A percentile compares a stretch with the other conserved stretches of the same genome.
Conservation (phyloP, 2,797 vertebrate species). For the Brotula barbata region DNA sequence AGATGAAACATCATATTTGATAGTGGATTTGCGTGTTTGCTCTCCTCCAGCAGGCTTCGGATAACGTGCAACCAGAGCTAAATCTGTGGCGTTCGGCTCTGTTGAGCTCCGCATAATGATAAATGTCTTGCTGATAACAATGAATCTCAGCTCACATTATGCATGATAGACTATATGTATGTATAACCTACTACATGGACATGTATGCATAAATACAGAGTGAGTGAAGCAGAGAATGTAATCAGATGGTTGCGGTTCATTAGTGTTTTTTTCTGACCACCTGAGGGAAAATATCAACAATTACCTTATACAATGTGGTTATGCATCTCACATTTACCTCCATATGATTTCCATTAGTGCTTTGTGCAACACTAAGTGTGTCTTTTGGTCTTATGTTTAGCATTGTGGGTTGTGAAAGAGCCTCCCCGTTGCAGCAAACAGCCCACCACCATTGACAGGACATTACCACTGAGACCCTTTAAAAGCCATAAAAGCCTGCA, state of each 20-base stretch:
- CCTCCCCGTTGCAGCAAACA: slow-evolving; percentile 21
- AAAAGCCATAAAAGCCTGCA: slow-evolving; percentile 25
- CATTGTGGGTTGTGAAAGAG: slow-evolving; percentile 37
- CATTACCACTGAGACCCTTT: slow-evolving; percentile 18
- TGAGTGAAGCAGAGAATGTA: too few species aligned
- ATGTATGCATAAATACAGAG: slow-evolving; percentile 8
- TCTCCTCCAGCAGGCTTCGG: slow-evolving; percentile 44
- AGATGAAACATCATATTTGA: slow-evolving; percentile 42
- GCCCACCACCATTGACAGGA: slow-evolving; percentile 19
- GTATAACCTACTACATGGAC: neutral
- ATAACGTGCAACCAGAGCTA: slow-evolving; percentile 19
- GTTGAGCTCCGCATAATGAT: slow-evolving; percentile 2
- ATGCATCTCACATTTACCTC: slow-evolving; percentile 28
- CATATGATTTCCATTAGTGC: slow-evolving; percentile 49
- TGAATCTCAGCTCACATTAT: neutral
- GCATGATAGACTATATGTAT: slow-evolving; percentile 2
- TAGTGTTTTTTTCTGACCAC: slow-evolving; percentile 9
- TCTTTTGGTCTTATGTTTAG: slow-evolving; percentile 20
- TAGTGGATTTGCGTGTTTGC: slow-evolving; percentile 46
- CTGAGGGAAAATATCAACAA: slow-evolving; percentile 33
- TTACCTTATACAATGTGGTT: slow-evolving; percentile 31
- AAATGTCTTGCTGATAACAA: neutral
- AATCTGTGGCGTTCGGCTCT: slow-evolving; percentile 26
- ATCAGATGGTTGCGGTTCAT: slow-evolving; percentile 5
- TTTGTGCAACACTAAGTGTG: slow-evolving; percentile 1